phyloP scores from a whole-genome alignment of 2,888 invertebrate genomes.

The Quadroppia sp. region DNA sequence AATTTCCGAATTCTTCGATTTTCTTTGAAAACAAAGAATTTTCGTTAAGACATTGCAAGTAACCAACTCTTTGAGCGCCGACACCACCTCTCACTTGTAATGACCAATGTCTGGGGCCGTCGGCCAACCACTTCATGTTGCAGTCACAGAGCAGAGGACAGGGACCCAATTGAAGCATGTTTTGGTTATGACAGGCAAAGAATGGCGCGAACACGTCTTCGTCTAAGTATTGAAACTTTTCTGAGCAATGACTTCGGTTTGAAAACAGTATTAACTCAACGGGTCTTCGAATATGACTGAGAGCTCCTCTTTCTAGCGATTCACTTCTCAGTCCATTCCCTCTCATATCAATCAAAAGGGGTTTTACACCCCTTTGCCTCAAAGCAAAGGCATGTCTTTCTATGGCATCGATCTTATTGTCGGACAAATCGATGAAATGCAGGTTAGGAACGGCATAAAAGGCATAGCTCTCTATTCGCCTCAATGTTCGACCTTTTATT shows the following conservation, averaged over 20 bases:
- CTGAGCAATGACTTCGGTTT: not conserved
- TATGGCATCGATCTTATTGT: constrained; percentile 3
- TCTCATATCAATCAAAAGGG: not conserved
- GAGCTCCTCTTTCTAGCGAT: constrained; percentile 10
- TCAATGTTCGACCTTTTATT: constrained; percentile 20
- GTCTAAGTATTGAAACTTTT: constrained; percentile 12
- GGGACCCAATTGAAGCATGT: constrained; percentile 27
- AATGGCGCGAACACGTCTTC: constrained; percentile 28
- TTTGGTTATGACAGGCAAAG: not conserved
- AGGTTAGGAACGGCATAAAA: constrained; percentile 12
- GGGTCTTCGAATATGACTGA: constrained; percentile 10
- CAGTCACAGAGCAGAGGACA: constrained; percentile 29
- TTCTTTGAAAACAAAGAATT: constrained; percentile 1
- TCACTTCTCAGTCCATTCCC: not conserved
- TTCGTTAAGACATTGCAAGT: not conserved
- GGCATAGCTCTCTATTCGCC: constrained; percentile 21
- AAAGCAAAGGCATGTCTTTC: constrained; percentile 31
- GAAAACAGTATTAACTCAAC: constrained; percentile 18
- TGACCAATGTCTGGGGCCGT: constrained; percentile 13
- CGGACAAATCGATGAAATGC: constrained; percentile 22
- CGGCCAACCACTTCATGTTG: constrained; percentile 32
- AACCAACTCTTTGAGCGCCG: not conserved
- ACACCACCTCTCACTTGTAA: constrained; percentile 20
- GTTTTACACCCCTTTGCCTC: not conserved
- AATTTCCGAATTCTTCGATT: constrained; percentile 14